phyloP scores from a whole-genome alignment of 2,113 vertebrate genomes.

The Psittacula cyanocephala region DNA sequence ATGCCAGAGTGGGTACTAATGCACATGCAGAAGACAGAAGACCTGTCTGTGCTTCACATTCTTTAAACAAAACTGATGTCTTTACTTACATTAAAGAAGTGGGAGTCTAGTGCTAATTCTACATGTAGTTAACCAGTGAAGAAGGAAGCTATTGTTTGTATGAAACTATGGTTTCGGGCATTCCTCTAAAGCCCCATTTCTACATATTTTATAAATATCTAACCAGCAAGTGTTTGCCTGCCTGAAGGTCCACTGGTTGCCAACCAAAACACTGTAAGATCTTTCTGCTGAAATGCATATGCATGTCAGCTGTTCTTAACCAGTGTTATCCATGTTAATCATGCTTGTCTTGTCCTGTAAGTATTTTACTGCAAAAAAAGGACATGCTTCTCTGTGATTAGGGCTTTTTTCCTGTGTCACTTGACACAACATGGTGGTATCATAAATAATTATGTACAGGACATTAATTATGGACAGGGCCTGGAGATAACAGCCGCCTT shows the following conservation, averaged over 20 bases:
- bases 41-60: background rate
- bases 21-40: background rate
- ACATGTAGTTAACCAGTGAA: background rate
- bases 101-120: background rate
- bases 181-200: background rate
- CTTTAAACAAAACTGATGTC: background rate
- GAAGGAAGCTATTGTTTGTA: background rate
- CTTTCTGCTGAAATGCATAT: background rate
- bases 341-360: conserved; percentile 6
- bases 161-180: background rate
- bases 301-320: background rate
- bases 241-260: background rate
- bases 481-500: background rate
- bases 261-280: background rate
- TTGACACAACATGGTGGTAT: background rate
- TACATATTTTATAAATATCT: background rate
- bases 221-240: background rate
- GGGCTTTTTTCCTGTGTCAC: background rate
- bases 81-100: background rate
- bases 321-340: background rate
- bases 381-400: background rate
- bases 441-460: background rate
- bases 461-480: background rate
- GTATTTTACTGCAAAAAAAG: background rate
- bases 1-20: background rate